A percentile compares a stretch with the other conserved stretches of the same genome.
Conservation (phyloP, 2,888 invertebrate species). For the Empis livida region DNA sequence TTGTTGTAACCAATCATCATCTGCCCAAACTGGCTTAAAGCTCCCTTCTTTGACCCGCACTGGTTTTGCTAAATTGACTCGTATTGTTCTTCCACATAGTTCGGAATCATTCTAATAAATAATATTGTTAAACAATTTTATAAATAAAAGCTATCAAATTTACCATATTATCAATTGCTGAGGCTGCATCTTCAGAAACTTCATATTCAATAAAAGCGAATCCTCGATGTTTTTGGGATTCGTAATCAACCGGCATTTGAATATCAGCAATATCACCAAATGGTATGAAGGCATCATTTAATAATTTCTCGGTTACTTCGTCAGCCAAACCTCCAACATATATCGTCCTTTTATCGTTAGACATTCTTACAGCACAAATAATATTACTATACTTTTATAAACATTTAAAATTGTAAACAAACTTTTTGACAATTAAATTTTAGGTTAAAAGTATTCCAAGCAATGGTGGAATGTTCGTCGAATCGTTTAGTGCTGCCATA, state of each 20-base stretch:
- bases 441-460: no score
- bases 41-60: conserved; percentile 94
- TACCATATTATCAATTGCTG: conserved; percentile 98
- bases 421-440: no score
- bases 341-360: conserved; percentile 66
- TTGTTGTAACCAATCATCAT: conserved; percentile 95
- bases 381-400: no score
- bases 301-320: conserved; percentile 90
- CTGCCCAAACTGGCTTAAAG: conserved; percentile 92
- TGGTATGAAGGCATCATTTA: conserved; percentile 94
- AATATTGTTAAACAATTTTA: not conserved
- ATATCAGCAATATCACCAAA: conserved; percentile 98
- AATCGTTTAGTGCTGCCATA: no score
- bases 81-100: conserved; percentile 87
- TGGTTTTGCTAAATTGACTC: conserved; percentile 95
- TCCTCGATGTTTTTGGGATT: conserved; percentile 93
- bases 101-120: conserved; percentile 83
- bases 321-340: conserved; percentile 83
- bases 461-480: no score
- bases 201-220: conserved; percentile 99
- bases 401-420: no score
- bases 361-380: no score
- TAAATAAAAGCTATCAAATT: not conserved
- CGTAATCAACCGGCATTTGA: conserved; percentile 92
- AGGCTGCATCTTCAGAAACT: conserved; percentile 92